Evolutionary conservation across 2,113 vertebrate genomes (phyloP).

Genomic region (Pungitius pungitius): DNA sequence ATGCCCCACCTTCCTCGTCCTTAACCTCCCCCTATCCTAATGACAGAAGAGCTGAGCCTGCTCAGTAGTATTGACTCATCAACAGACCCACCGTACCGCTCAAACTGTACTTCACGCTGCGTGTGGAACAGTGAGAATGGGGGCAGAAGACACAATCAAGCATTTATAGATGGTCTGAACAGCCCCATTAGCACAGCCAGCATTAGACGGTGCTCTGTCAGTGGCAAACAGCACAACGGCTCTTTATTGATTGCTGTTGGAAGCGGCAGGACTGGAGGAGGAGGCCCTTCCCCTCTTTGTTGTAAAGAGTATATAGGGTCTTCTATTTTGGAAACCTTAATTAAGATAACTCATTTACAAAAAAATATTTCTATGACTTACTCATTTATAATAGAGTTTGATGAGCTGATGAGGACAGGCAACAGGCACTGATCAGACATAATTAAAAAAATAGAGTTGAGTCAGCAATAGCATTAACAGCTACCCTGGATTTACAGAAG

Average conservation of each 20-base stretch:
- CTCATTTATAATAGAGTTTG: background rate
- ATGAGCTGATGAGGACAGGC: background rate
- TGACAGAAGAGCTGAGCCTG: background rate
- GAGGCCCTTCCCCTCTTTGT: conserved; percentile 37
- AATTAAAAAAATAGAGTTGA: background rate
- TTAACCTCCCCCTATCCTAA: conserved; percentile 7
- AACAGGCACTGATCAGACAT: background rate
- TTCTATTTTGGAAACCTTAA: conserved; percentile 14
- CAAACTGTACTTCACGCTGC: background rate
- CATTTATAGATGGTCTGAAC: conserved; percentile 14
- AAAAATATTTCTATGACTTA: background rate
- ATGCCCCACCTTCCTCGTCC: background rate
- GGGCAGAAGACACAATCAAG: conserved; percentile 6
- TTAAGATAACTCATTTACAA: background rate
- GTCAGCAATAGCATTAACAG: background rate
- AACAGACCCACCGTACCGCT: conserved; percentile 15
- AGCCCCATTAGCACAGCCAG: conserved; percentile 51
- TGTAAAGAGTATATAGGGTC: background rate
- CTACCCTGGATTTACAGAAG: background rate
- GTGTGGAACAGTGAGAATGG: background rate
- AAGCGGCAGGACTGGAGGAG: conserved; percentile 22
- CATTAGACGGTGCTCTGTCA: conserved; percentile 45
- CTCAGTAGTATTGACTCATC: conserved; percentile 7
- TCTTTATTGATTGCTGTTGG: conserved; percentile 62
- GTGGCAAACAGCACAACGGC: conserved; percentile 67